Evolutionary conservation across 2,113 vertebrate species (phyloP).

Genomic region (Pica pica): DNA sequence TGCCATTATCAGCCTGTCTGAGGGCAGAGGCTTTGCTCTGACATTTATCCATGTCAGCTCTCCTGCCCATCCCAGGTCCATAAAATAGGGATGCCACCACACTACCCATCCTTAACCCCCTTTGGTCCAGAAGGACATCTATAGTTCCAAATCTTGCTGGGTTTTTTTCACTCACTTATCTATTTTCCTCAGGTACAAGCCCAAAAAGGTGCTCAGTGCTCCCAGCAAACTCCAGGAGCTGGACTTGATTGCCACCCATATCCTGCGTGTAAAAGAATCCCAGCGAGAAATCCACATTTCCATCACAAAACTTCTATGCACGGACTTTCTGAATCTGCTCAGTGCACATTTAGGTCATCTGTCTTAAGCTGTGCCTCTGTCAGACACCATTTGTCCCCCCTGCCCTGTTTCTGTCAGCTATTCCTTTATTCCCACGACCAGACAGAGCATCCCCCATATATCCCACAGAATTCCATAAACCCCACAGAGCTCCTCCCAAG

Average conservation of each 20-base stretch:
- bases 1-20: neutral
- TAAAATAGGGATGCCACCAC: neutral
- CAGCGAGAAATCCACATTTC: neutral
- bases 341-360: slow-evolving; percentile 37
- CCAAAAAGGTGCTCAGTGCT: neutral
- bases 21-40: neutral
- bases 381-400: neutral
- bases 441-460: neutral
- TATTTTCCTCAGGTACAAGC: neutral
- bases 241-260: accelerated
- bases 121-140: neutral
- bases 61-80: neutral
- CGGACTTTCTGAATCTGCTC: neutral
- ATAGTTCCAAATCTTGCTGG: neutral
- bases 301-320: neutral
- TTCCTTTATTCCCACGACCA: neutral
- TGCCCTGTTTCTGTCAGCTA: neutral
- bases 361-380: neutral
- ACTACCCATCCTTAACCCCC: accelerated
- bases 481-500: neutral
- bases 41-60: neutral
- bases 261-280: neutral
- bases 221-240: neutral
- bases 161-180: neutral
- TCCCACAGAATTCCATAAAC: neutral